Conservation (phyloP, 2,888 invertebrate genomes). For the Empis livida region DNA sequence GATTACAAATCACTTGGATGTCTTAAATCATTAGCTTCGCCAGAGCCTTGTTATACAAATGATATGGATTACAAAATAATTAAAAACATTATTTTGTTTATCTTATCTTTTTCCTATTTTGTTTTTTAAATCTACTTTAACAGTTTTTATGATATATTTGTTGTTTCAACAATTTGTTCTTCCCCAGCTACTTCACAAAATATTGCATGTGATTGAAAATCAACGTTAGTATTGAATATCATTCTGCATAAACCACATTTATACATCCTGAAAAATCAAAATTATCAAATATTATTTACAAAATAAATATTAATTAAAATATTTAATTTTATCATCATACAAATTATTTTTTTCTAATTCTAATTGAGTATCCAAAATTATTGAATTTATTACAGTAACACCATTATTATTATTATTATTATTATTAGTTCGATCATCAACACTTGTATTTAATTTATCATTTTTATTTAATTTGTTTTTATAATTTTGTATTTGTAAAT, state of each 20-base stretch:
- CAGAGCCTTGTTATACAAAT: too few relatives aligned
- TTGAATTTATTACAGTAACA: neutral
- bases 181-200: constrained; percentile 16
- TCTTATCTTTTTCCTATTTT: too few relatives aligned
- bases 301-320: too few relatives aligned
- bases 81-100: too few relatives aligned
- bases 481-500: constrained; percentile 33
- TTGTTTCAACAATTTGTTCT: too few relatives aligned
- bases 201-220: constrained; percentile 30
- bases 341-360: neutral
- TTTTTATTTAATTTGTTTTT: constrained; percentile 10
- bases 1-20: too few relatives aligned
- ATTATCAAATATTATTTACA: neutral
- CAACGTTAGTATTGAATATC: constrained; percentile 29
- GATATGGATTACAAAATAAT: too few relatives aligned
- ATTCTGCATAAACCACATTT: constrained; percentile 31
- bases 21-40: too few relatives aligned
- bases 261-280: constrained; percentile 20
- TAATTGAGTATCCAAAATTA: neutral
- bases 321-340: too few relatives aligned
- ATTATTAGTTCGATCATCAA: neutral
- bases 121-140: too few relatives aligned
- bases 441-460: neutral
- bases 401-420: too few relatives aligned
- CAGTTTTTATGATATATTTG: too few relatives aligned